Evolutionary conservation across 2,113 vertebrate species (phyloP).

Genomic region (Brienomyrus longianalis): DNA sequence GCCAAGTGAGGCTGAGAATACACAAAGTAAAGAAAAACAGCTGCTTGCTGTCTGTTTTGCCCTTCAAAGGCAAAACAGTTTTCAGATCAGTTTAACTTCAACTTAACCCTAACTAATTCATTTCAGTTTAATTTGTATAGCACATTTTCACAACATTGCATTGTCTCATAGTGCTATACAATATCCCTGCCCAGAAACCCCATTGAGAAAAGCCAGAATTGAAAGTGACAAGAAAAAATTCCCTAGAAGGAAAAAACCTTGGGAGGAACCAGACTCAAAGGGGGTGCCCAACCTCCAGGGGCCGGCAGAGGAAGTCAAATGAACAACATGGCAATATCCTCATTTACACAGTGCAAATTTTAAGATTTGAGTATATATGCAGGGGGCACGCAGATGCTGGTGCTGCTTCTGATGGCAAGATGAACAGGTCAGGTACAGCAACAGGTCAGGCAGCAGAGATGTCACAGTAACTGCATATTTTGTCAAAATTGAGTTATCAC

Average conservation of each 20-base stretch:
- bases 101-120: no score
- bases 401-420: background rate
- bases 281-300: no score
- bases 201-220: no score
- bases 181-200: no score
- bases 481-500: background rate
- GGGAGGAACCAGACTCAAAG: no score
- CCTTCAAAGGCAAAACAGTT: background rate
- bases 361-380: background rate
- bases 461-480: background rate
- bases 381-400: background rate
- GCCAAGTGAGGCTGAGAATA: background rate
- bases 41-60: background rate
- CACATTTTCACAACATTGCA: background rate
- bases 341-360: no score
- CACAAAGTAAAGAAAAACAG: background rate
- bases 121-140: background rate
- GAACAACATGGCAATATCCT: background rate
- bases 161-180: no score
- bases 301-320: no score
- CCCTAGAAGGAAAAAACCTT: no score
- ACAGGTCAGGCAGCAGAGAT: background rate
- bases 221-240: no score
- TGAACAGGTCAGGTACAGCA: background rate
- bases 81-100: background rate